A percentile compares a stretch with the other conserved stretches of the same genome.
These are phyloP conservation scores for Ardeotis arabs DNA, from an alignment of 2,113 vertebrate genomes.

Conservation along the genomic window DNA sequence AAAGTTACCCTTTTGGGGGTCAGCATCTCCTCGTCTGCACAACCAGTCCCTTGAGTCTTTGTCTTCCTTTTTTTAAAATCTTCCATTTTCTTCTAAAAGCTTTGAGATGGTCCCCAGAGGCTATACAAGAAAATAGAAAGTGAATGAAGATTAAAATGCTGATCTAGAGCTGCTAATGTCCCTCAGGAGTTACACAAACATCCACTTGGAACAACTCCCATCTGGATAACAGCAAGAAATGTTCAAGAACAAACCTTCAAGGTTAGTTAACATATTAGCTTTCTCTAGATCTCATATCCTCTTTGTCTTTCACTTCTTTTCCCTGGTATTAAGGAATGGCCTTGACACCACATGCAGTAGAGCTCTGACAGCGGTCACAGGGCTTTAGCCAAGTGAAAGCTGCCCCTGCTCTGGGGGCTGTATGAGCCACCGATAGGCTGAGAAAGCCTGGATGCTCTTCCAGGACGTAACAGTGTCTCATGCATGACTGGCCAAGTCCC, in stretches of 20 bases:
- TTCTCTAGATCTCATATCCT: fast-evolving
- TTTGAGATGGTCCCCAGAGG: background rate
- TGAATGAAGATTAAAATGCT: conserved; percentile 52
- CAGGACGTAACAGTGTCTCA: background rate
- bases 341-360: background rate
- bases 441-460: background rate
- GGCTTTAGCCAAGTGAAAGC: background rate
- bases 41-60: background rate
- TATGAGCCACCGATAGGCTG: fast-evolving
- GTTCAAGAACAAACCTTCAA: background rate
- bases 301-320: background rate
- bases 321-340: background rate
- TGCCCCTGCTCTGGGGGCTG: background rate
- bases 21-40: background rate
- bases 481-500: too few relatives aligned
- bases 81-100: conserved; percentile 12
- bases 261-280: background rate
- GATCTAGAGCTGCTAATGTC: conserved; percentile 31
- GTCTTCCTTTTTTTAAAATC: background rate
- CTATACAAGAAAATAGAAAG: background rate
- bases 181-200: conserved; percentile 39
- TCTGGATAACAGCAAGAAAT: conserved; percentile 23
- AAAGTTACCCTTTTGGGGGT: background rate
- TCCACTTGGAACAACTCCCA: conserved; percentile 21
- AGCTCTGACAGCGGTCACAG: fast-evolving